Base-by-base conservation (phyloP, 2,113 vertebrate genomes). In the Entelurus aequoreus region DNA sequence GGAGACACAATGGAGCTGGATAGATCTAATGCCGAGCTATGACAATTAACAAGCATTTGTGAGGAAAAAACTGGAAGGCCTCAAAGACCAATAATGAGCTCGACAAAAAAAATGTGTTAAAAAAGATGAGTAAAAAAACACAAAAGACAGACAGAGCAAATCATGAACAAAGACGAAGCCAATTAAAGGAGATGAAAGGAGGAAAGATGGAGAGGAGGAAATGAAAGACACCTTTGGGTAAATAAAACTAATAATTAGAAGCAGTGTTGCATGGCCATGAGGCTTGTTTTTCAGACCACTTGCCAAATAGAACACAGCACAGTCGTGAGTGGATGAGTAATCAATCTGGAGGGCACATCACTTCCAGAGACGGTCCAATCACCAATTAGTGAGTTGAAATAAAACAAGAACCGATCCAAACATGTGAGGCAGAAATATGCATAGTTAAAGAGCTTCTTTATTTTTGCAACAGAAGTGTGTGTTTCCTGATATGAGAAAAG, bases 191-290 rank as follows among this genome's bases (percentile, higher is more conserved):
- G 72, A 74, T 19, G 40, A 69, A 73, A 71, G 42, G 54, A 74
- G 60, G 62, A 63, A 50, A 64, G 67, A 67, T 6, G 0, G 60
- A 67, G 61, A 56, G 63, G 50, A 54, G 60, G 73, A 75, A 62
- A 8, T 21, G 61, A 63, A 57, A 73, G 77, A 81, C 69, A 78
- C 82, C 80, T 72, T 75, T 75, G 68, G 36, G 77, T 82, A 84
- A 86, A 84, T 86, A 80, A 84, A 72, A 81, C 65, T 63, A 76
- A 84, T 87, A 78, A 83, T 85, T 77, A 76, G 73, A 77, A 75
- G 77, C 82, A 76, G 72, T 75, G 84, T 73, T 28, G 74, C 80
- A 53, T 83, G 74, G 60, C 68, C 16, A 6, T 49, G 62, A 66
- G 78, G 81, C 85, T 83, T 78, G 78, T 80, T 76, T 86, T 83